Conservation (phyloP, 2,113 vertebrate genomes). For the Podarcis muralis region DNA sequence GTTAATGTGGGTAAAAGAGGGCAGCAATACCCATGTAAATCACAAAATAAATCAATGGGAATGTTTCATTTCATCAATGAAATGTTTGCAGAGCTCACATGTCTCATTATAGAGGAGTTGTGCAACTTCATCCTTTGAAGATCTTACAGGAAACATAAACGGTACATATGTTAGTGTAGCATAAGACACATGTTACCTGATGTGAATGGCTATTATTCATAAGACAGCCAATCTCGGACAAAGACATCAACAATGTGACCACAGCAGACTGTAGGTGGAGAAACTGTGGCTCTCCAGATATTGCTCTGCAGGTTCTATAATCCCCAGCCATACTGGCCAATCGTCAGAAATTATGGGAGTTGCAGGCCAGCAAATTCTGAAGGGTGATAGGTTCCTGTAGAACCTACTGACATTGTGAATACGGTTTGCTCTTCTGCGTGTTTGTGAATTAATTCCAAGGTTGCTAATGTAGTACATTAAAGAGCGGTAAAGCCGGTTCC, state of each 20-base stretch:
- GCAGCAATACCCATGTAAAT: background rate
- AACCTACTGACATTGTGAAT: background rate
- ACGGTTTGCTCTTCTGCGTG: background rate
- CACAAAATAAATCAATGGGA: background rate
- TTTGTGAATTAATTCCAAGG: slow-evolving; percentile 20
- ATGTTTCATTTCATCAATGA: background rate
- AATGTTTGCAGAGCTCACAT: background rate
- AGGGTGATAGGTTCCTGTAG: too few species aligned
- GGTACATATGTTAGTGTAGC: background rate
- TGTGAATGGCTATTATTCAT: background rate
- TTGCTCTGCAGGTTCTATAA: too few species aligned
- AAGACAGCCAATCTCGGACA: background rate
- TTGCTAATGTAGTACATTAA: slow-evolving; percentile 17
- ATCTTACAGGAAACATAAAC: background rate
- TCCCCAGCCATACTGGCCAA: too few species aligned
- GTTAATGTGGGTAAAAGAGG: too few species aligned
- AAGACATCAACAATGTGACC: background rate
- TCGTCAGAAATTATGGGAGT: too few species aligned
- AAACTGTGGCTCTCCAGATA: too few species aligned
- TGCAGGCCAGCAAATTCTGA: too few species aligned
- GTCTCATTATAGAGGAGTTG: background rate
- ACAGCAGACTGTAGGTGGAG: background rate
- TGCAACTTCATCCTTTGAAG: background rate
- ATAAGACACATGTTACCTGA: background rate
- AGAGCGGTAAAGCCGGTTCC: too few species aligned